A percentile compares a stretch with the other conserved stretches of the same genome.
These are phyloP conservation scores for Sturnira hondurensis DNA, from an alignment of 2,113 vertebrate species.

Conservation along the genomic window DNA sequence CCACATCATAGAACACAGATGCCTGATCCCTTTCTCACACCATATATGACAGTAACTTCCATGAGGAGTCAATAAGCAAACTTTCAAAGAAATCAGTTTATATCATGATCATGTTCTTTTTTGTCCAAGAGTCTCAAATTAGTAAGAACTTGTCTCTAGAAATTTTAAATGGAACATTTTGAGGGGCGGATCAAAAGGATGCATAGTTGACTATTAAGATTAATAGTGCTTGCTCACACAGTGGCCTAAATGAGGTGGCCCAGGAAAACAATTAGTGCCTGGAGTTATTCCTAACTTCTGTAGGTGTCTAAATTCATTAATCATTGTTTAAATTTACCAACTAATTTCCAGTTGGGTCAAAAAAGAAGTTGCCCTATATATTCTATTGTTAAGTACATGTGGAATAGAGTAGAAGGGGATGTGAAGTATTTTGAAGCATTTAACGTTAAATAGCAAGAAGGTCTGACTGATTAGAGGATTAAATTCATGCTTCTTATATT, in stretches of 20 bases:
- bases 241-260: background rate
- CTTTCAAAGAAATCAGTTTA: background rate
- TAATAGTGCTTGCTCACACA: background rate
- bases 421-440: background rate
- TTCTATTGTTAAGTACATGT: background rate
- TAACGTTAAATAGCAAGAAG: background rate
- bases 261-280: background rate
- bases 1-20: background rate
- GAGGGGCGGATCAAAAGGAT: background rate
- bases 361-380: background rate
- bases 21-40: background rate
- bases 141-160: background rate
- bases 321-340: conserved; percentile 28
- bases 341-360: background rate
- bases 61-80: background rate
- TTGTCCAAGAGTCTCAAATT: background rate
- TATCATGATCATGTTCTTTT: background rate
- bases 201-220: background rate
- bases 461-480: background rate
- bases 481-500: background rate
- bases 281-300: background rate
- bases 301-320: background rate
- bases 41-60: background rate
- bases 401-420: background rate
- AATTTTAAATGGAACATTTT: conserved; percentile 11